phyloP scores from a whole-genome alignment of 2,888 invertebrate species.

The Rotaria magnacalcarata region DNA sequence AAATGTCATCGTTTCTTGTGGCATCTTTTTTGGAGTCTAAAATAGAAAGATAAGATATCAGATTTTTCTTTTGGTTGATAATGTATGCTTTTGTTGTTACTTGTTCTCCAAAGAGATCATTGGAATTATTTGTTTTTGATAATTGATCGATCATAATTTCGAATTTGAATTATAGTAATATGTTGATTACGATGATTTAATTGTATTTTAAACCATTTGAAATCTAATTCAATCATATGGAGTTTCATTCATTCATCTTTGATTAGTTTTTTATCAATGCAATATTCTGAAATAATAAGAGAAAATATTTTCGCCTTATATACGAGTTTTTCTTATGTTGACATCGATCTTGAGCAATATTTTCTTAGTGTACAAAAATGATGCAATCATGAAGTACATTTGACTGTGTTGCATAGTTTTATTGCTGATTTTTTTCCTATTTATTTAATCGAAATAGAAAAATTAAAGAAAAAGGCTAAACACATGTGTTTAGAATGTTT shows the following conservation, averaged over 20 bases:
- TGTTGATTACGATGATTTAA: background rate
- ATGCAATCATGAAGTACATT: background rate
- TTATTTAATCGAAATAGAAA: background rate
- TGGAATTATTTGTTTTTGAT: constrained; percentile 1
- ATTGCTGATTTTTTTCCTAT: background rate
- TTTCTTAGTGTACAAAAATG: background rate
- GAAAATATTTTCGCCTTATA: background rate
- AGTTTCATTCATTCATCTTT: background rate
- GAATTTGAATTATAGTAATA: background rate
- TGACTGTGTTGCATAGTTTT: background rate
- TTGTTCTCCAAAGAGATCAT: constrained; percentile 7
- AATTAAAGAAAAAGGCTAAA: background rate
- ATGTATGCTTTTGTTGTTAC: background rate
- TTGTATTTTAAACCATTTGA: background rate
- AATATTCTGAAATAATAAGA: background rate
- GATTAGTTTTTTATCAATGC: background rate
- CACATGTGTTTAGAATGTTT: background rate
- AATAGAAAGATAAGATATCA: background rate
- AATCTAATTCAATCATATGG: background rate
- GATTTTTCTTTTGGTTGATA: no score
- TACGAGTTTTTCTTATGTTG: background rate
- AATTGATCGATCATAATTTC: constrained; percentile 12
- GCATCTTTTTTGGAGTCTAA: background rate
- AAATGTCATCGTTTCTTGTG: background rate
- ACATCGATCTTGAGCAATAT: background rate